A percentile compares a stretch with the other conserved stretches of the same genome.
These are phyloP conservation scores for Osmoderma eremita DNA, from an alignment of 2,888 invertebrate genomes.

Conservation along the genomic window DNA sequence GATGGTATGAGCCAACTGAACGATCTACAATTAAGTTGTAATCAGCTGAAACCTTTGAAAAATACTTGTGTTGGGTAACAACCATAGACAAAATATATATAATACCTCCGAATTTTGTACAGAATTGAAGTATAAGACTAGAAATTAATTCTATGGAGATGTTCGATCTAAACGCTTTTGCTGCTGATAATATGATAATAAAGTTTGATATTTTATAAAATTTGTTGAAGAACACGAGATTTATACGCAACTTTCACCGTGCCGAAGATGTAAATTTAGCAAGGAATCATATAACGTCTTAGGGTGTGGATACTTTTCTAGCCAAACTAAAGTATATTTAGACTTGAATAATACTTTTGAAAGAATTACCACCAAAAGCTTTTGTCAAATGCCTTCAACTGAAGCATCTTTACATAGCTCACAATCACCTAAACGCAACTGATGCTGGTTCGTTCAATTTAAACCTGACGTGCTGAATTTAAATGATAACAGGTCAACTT, in stretches of 20 bases:
- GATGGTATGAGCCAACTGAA: slow-evolving; percentile 3
- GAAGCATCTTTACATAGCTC: slow-evolving; percentile 21
- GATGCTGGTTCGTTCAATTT: slow-evolving; percentile 34
- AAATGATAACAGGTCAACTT: slow-evolving; percentile 17
- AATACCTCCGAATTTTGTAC: background rate
- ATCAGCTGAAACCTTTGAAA: background rate
- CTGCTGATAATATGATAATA: background rate
- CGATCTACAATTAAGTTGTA: slow-evolving; percentile 1
- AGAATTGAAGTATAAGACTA: slow-evolving; percentile 1
- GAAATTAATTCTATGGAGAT: slow-evolving; percentile 8
- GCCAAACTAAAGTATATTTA: slow-evolving; percentile 21
- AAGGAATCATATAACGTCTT: slow-evolving; percentile 2
- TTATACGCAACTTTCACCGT: slow-evolving; percentile 16
- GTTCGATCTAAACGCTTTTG: slow-evolving; percentile 5
- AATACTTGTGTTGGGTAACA: slow-evolving; percentile 15
- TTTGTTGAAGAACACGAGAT: background rate
- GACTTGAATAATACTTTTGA: slow-evolving; percentile 36
- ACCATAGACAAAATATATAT: slow-evolving; percentile 1
- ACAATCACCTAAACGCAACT: slow-evolving; percentile 32
- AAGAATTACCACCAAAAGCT: slow-evolving; percentile 12
- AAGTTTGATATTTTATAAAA: slow-evolving; percentile 7
- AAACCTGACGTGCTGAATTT: slow-evolving; percentile 23
- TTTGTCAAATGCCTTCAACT: slow-evolving; percentile 13
- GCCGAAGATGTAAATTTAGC: background rate
- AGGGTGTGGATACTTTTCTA: slow-evolving; percentile 21